Evolutionary conservation across 2,113 vertebrate species (phyloP).

Genomic region (Rhea americana): DNA sequence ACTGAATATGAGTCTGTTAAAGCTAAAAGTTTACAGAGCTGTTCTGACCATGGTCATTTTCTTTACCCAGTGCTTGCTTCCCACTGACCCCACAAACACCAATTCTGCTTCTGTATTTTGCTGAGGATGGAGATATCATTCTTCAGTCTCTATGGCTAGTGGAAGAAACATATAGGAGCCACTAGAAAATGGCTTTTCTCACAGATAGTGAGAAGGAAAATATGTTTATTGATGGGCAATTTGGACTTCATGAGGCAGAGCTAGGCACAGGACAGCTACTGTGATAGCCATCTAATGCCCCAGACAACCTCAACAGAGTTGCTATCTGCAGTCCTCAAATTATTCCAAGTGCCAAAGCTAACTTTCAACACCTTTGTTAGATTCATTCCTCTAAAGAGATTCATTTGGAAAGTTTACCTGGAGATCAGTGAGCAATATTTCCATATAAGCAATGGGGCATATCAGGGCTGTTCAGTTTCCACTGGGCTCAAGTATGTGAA

Average conservation of each 20-base stretch:
- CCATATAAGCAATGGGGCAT: background rate
- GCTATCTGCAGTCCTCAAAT: background rate
- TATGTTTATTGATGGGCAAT: background rate
- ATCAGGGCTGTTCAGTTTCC: background rate
- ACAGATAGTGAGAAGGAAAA: background rate
- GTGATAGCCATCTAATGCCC: background rate
- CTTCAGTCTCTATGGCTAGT: background rate
- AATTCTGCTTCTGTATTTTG: background rate
- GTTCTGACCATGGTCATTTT: background rate
- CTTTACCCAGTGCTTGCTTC: background rate
- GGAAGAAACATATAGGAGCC: background rate
- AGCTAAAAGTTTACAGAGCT: background rate
- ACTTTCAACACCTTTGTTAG: background rate
- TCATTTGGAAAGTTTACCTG: background rate
- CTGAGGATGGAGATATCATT: background rate
- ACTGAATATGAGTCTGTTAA: background rate
- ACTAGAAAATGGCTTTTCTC: too few species aligned
- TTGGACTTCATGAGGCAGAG: background rate
- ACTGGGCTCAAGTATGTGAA: background rate
- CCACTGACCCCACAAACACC: background rate
- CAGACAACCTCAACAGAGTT: background rate
- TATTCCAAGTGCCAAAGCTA: background rate
- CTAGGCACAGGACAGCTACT: background rate
- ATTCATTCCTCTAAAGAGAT: background rate
- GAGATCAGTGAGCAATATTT: background rate